phyloP scores from a whole-genome alignment of 2,888 invertebrate genomes.

The Epinotia bilunana region DNA sequence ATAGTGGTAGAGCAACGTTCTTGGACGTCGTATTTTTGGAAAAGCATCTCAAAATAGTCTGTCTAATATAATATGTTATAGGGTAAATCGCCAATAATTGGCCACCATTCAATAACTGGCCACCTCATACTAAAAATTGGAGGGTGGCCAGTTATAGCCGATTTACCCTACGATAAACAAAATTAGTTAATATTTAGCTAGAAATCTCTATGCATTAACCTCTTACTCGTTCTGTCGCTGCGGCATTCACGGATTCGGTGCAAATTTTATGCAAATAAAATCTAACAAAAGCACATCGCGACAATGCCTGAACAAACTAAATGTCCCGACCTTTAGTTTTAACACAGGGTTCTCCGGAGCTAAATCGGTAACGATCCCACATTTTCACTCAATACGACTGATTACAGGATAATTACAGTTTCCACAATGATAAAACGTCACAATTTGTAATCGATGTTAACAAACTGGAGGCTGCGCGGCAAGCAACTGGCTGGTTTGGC shows the following conservation, averaged over 20 bases:
- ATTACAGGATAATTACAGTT: slow-evolving; percentile 42
- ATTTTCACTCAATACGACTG: slow-evolving; percentile 47
- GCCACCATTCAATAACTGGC: no score
- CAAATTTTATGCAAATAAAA: slow-evolving; percentile 68
- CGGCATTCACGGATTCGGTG: slow-evolving; percentile 49
- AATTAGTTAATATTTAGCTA: not conserved
- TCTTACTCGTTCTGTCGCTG: slow-evolving; percentile 11
- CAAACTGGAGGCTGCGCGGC: slow-evolving; percentile 83
- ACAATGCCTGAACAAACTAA: slow-evolving; percentile 57
- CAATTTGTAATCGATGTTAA: slow-evolving; percentile 68
- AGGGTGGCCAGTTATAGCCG: no score
- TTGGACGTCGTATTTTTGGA: slow-evolving; percentile 2
- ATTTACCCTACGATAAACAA: not conserved
- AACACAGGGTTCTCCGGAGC: slow-evolving; percentile 25
- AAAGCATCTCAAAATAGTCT: not conserved
- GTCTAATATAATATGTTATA: not conserved
- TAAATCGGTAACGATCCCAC: slow-evolving; percentile 49
- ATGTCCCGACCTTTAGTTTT: slow-evolving; percentile 19
- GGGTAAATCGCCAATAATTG: no score
- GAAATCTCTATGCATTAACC: not conserved
- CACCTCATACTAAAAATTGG: no score
- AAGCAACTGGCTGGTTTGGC: slow-evolving; percentile 73
- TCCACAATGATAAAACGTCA: slow-evolving; percentile 53
- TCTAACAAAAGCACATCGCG: slow-evolving; percentile 58
- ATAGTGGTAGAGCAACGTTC: slow-evolving; percentile 10